A percentile compares a stretch with the other conserved stretches of the same genome.
Conservation (phyloP, 1,140 invertebrate species). For the Musca domestica region DNA sequence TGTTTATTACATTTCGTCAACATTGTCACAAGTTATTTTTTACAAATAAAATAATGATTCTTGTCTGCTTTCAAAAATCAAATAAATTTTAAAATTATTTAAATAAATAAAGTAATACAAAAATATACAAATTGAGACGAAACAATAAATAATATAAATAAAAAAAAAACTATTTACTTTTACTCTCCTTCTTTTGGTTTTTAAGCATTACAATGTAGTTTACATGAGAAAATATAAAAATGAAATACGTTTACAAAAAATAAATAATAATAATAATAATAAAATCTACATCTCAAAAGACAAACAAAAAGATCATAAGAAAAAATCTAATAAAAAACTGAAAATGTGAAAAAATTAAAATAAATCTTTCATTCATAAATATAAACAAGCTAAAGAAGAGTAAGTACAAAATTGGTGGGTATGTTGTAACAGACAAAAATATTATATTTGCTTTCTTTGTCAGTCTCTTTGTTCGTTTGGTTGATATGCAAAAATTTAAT, state of each 20-base stretch:
- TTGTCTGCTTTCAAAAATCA: no score
- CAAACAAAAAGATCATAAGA: neutral
- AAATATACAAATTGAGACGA: neutral
- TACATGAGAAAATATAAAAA: slow-evolving; percentile 3
- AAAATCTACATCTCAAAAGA: slow-evolving; percentile 1
- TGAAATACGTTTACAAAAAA: slow-evolving; percentile 17
- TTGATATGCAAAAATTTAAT: no score
- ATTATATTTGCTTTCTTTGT: no score
- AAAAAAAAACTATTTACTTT: neutral
- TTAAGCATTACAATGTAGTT: slow-evolving; percentile 10
- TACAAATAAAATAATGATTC: no score
- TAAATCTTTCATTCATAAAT: neutral
- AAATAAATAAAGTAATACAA: slow-evolving; percentile 1
- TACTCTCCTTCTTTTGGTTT: neutral
- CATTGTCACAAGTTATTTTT: no score
- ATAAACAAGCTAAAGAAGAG: neutral
- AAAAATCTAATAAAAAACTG: no score
- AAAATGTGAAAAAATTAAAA: neutral
- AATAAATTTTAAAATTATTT: neutral
- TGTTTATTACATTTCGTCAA: no score
- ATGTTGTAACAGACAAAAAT: no score
- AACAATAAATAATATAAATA: slow-evolving; percentile 11
- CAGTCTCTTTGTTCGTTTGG: no score
- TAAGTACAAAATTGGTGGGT: no score
- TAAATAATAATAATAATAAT: neutral